Base-by-base conservation (phyloP, 2,113 vertebrate species). In the Malurus elegans region DNA sequence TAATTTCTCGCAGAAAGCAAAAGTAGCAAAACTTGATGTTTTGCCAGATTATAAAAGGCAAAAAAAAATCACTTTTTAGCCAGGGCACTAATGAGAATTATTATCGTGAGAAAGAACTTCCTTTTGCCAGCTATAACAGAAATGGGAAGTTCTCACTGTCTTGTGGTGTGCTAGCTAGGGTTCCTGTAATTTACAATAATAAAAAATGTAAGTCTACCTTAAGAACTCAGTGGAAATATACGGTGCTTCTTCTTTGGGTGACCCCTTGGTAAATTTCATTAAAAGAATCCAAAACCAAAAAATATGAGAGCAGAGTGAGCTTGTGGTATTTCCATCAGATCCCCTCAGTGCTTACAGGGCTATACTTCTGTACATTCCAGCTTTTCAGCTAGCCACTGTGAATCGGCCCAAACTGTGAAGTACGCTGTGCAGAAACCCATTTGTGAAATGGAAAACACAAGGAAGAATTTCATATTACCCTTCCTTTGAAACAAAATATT, bases 21-120 rank as follows among this genome's bases (percentile, higher is more conserved):
- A 96, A 96, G 86, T 73, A 96, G 91, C 51, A 88, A 93, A 95
- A 88, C 71, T 86, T 93, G 79, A 79, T 78, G 42, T 60, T 92
- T 93, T 95, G 88, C 84, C 92, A 96, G 82, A 42, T 93, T 76
- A 81, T 61, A 92, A 94, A 87, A 92, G 90, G 84, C 78, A 0
- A 92, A 95, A 95, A 95, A 84, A 23, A 1, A 61, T 87, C 62
- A 76, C 71, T 95, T 79, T 95, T 92, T 58, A 93, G 64, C 79
- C 79, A 93, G 93, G 87, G 75, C 47, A 79, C 74, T 83, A 93
- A 89, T 45, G 40, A 88, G 79, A 96, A 94, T 93, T 96, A 95
- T 92, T 88, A 86, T 84, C 4, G 17, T 83, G 87, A 88, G 67
- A 93, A 89, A 88, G 42, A 88, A 66, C 29, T 90, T 67, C 21